A percentile compares a stretch with the other conserved stretches of the same genome.
These are phyloP conservation scores for Arenaria interpres DNA, from an alignment of 2,113 vertebrate genomes.

Conservation along the genomic window DNA sequence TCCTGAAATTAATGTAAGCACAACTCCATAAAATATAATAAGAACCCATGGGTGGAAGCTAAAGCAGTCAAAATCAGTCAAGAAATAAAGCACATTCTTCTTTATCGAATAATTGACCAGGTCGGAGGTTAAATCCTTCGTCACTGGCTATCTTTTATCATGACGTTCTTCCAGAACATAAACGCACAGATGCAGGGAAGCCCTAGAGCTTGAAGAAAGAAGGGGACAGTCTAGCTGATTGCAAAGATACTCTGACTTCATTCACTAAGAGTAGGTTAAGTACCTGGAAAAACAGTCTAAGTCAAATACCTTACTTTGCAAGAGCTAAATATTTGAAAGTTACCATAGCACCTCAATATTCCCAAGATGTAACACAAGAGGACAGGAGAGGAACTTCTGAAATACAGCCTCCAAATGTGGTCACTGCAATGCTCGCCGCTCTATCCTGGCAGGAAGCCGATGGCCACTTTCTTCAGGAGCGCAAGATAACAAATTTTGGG, in stretches of 20 bases:
- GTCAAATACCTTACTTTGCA: constrained; percentile 62
- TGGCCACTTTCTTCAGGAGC: neutral
- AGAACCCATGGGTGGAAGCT: neutral
- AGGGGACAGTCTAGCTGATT: neutral
- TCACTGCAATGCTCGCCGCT: accelerated
- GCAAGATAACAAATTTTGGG: neutral
- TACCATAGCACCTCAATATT: constrained; percentile 65
- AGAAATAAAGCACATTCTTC: neutral
- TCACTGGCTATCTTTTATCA: neutral
- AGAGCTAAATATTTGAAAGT: constrained; percentile 69
- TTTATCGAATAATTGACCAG: constrained; percentile 11
- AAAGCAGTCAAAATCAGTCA: neutral
- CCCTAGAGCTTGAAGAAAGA: neutral
- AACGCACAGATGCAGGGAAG: neutral
- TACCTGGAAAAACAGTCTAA: constrained; percentile 68
- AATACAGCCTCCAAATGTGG: neutral
- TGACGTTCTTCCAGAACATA: neutral
- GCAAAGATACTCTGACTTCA: constrained; percentile 21
- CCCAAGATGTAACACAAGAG: constrained; percentile 62
- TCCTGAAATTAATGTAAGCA: constrained; percentile 20
- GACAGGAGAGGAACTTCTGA: constrained; percentile 47
- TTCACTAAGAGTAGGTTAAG: constrained; percentile 9
- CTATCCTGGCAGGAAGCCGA: neutral
- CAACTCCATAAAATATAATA: neutral
- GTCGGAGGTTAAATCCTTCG: neutral